Evolutionary conservation across 2,888 invertebrate genomes (phyloP).

Genomic region (Hanleya hanleyi): DNA sequence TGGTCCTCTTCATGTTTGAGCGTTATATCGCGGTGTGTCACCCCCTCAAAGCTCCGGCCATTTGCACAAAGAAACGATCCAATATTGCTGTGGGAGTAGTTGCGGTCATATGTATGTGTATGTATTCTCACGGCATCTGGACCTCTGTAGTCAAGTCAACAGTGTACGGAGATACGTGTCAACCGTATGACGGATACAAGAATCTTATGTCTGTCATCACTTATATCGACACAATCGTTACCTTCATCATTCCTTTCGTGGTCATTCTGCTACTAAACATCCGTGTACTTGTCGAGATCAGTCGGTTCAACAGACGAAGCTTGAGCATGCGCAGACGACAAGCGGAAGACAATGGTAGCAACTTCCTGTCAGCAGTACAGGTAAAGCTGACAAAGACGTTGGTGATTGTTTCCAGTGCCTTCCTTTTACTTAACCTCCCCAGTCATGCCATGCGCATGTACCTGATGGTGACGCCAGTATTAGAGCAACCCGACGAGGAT

Average conservation of each 20-base stretch:
- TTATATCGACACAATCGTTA: constrained; percentile 53
- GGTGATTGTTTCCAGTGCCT: constrained; percentile 59
- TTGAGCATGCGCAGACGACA: constrained; percentile 32
- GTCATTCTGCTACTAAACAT: constrained; percentile 51
- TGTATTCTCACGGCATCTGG: constrained; percentile 57
- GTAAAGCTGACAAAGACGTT: constrained; percentile 59
- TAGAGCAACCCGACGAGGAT: constrained; percentile 25
- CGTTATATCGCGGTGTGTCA: constrained; percentile 87
- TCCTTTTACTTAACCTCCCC: constrained; percentile 61
- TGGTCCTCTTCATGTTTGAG: constrained; percentile 90
- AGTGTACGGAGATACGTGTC: constrained; percentile 28
- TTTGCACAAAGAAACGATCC: constrained; percentile 53
- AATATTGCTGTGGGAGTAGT: constrained; percentile 37
- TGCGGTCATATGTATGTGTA: constrained; percentile 42
- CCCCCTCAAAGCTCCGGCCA: constrained; percentile 77
- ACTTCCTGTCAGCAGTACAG: constrained; percentile 48
- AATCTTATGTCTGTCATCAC: constrained; percentile 45
- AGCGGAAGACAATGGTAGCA: not conserved
- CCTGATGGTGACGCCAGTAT: constrained; percentile 42
- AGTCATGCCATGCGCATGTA: constrained; percentile 60
- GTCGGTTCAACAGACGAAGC: constrained; percentile 17
- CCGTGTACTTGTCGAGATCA: constrained; percentile 41
- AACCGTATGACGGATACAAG: constrained; percentile 34
- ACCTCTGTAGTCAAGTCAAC: constrained; percentile 37
- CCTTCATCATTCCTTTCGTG: constrained; percentile 54